Conservation (phyloP, 2,113 vertebrate genomes). For the Chelonoidis abingdonii region DNA sequence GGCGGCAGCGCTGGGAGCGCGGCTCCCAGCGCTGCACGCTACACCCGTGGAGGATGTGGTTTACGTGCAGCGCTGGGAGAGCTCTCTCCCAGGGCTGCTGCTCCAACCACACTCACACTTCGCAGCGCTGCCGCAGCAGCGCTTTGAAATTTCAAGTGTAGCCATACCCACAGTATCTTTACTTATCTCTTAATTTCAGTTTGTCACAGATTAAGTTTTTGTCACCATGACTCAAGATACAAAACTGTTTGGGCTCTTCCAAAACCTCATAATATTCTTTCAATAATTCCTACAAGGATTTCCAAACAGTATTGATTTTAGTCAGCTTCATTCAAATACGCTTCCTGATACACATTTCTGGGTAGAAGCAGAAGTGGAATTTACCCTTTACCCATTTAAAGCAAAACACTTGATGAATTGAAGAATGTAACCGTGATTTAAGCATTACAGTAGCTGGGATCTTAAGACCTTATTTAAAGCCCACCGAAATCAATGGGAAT, state of each 20-base stretch:
- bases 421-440: neutral
- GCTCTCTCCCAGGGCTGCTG: too few species aligned
- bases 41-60: too few species aligned
- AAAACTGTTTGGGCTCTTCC: neutral
- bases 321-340: neutral
- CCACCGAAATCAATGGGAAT: neutral
- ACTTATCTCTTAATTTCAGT: neutral
- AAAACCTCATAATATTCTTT: neutral
- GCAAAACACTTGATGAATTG: neutral
- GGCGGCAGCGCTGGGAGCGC: too few species aligned
- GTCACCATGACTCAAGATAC: neutral
- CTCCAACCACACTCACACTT: too few species aligned
- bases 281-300: neutral
- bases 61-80: too few species aligned
- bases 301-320: neutral
- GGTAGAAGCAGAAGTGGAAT: neutral
- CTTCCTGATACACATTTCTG: neutral
- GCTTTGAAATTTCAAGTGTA: too few species aligned
- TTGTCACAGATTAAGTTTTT: neutral
- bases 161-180: neutral
- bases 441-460: neutral
- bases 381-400: neutral
- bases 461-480: neutral
- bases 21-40: too few species aligned
- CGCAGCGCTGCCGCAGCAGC: too few species aligned